Conservation (phyloP, 2,113 vertebrate species). For the Phodopus roborovskii region DNA sequence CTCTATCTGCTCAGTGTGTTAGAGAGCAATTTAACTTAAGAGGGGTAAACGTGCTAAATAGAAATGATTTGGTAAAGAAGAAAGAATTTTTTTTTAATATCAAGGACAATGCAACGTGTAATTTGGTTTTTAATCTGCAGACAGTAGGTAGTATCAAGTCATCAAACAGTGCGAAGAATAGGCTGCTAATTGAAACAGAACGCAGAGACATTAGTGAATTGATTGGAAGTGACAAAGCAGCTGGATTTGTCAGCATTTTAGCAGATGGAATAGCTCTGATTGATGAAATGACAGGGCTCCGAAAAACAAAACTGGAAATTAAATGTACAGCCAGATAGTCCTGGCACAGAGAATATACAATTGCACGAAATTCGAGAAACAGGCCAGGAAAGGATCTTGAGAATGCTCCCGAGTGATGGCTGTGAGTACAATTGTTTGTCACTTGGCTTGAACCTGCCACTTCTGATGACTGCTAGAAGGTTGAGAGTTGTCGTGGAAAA, state of each 20-base stretch:
- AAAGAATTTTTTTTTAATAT: conserved; percentile 62
- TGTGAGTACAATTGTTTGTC: neutral
- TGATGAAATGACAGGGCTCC: conserved; percentile 68
- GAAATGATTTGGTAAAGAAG: conserved; percentile 39
- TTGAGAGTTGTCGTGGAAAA: neutral
- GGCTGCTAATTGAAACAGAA: conserved; percentile 65
- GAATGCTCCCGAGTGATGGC: neutral
- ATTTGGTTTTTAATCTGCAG: conserved; percentile 57
- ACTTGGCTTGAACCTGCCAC: conserved; percentile 29
- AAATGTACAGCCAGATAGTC: conserved; percentile 65
- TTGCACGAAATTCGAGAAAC: conserved; percentile 28
- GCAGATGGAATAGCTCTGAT: conserved; percentile 73
- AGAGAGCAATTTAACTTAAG: conserved; percentile 29
- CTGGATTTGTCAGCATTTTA: conserved; percentile 69
- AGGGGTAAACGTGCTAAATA: neutral
- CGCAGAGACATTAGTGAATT: conserved; percentile 69
- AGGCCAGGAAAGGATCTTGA: neutral
- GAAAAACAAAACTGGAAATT: conserved; percentile 64
- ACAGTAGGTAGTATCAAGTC: conserved; percentile 52
- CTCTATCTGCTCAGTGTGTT: neutral
- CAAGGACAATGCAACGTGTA: conserved; percentile 62
- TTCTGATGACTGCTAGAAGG: conserved; percentile 17
- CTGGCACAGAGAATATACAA: conserved; percentile 21
- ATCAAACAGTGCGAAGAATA: conserved; percentile 56
- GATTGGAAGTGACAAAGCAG: conserved; percentile 76